phyloP scores from a whole-genome alignment of 2,888 invertebrate genomes.

The Automeris io region DNA sequence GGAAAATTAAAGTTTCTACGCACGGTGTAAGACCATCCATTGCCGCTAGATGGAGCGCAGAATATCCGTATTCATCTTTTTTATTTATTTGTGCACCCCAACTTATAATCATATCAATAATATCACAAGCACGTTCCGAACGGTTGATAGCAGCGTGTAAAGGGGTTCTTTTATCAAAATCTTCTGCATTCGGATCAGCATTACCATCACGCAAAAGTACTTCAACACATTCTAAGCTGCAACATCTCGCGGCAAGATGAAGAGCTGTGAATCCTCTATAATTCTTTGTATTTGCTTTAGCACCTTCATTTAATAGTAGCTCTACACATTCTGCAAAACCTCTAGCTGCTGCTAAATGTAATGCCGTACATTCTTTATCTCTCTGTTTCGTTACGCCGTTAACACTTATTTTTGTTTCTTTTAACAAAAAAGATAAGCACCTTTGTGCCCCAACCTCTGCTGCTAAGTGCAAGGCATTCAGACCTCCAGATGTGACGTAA shows the following conservation, averaged over 20 bases:
- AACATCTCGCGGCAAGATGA: slow-evolving; percentile 90
- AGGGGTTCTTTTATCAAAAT: slow-evolving; percentile 87
- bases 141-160: slow-evolving; percentile 89
- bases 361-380: slow-evolving; percentile 85
- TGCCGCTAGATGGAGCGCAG: slow-evolving; percentile 90
- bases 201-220: slow-evolving; percentile 84
- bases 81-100: slow-evolving; percentile 90
- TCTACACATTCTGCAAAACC: slow-evolving; percentile 90
- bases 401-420: slow-evolving; percentile 83
- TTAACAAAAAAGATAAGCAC: slow-evolving; percentile 84
- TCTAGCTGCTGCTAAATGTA: slow-evolving; percentile 92
- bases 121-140: slow-evolving; percentile 86
- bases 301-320: slow-evolving; percentile 84
- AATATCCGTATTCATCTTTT: slow-evolving; percentile 90
- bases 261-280: slow-evolving; percentile 89
- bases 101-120: slow-evolving; percentile 85
- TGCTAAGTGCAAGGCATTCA: slow-evolving; percentile 87
- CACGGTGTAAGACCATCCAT: slow-evolving; percentile 89
- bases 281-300: slow-evolving; percentile 85
- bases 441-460: slow-evolving; percentile 86
- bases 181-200: slow-evolving; percentile 86
- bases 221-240: slow-evolving; percentile 88
- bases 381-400: slow-evolving; percentile 82
- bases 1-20: slow-evolving; percentile 88
- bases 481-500: slow-evolving; percentile 83